Conservation (phyloP, 2,888 invertebrate species). For the Escarpia spicata region DNA sequence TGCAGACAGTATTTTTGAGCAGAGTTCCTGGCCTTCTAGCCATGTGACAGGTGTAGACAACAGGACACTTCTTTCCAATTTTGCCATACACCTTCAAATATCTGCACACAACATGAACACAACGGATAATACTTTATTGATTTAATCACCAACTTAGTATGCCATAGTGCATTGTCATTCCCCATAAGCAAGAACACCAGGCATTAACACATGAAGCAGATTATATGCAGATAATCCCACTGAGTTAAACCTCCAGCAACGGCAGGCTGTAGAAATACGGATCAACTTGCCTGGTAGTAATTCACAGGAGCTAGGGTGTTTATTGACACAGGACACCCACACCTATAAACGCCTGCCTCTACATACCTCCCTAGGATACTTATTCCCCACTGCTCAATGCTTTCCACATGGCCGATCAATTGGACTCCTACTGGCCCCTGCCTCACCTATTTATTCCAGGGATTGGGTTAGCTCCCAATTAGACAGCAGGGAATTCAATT, state of each 20-base stretch:
- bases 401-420: not conserved
- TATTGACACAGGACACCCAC: slow-evolving; percentile 3
- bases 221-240: not conserved
- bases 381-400: not conserved
- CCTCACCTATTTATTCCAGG: not conserved
- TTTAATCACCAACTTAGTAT: not conserved
- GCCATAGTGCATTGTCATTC: not conserved
- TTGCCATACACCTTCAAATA: not conserved
- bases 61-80: not conserved
- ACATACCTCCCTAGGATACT: not conserved
- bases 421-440: not conserved
- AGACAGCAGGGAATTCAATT: slow-evolving; percentile 10
- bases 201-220: not conserved
- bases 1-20: not conserved
- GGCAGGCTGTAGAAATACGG: not conserved
- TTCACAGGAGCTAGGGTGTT: not conserved
- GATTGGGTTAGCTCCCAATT: not conserved
- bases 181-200: not conserved
- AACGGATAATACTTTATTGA: not conserved
- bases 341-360: slow-evolving; percentile 7
- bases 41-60: not conserved
- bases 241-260: not conserved
- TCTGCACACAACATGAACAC: not conserved
- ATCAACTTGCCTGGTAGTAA: not conserved
- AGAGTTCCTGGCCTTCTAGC: not conserved